Evolutionary conservation across 2,888 invertebrate species (phyloP).

Genomic region (Drosophila suboccidentalis): DNA sequence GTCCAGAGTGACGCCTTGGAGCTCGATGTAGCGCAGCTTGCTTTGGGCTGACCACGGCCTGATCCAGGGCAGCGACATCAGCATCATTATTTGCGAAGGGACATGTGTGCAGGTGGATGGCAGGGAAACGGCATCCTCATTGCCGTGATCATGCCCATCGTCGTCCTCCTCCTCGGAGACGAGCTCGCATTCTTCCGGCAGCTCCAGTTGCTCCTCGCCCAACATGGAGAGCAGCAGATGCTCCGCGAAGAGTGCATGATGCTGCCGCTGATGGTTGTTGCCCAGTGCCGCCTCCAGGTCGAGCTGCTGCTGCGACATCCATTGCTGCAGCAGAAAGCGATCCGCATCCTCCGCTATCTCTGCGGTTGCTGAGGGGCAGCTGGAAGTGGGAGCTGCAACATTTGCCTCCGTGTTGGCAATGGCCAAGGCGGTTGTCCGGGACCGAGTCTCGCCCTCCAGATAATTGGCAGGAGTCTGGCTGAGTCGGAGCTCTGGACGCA

Average conservation of each 20-base stretch:
- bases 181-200: not conserved
- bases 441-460: constrained; percentile 33
- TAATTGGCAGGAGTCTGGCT: constrained; percentile 27
- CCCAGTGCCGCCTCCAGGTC: constrained; percentile 2
- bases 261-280: not conserved
- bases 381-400: not conserved
- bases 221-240: constrained; percentile 67
- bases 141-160: not conserved
- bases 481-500: constrained; percentile 24
- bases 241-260: constrained; percentile 51
- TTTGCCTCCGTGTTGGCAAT: constrained; percentile 28
- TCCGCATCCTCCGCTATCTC: constrained; percentile 29
- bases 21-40: constrained; percentile 36
- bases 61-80: constrained; percentile 56
- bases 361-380: not conserved
- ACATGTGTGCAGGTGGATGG: constrained; percentile 24
- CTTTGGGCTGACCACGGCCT: constrained; percentile 32
- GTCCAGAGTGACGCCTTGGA: constrained; percentile 46
- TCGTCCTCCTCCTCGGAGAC: not conserved
- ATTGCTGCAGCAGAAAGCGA: constrained; percentile 48
- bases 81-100: constrained; percentile 56
- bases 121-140: constrained; percentile 19
- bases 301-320: constrained; percentile 40
- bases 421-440: constrained; percentile 17
- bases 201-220: constrained; percentile 46